Evolutionary conservation across 2,797 vertebrate genomes (phyloP).

Genomic region (Eidolon dupreanum): DNA sequence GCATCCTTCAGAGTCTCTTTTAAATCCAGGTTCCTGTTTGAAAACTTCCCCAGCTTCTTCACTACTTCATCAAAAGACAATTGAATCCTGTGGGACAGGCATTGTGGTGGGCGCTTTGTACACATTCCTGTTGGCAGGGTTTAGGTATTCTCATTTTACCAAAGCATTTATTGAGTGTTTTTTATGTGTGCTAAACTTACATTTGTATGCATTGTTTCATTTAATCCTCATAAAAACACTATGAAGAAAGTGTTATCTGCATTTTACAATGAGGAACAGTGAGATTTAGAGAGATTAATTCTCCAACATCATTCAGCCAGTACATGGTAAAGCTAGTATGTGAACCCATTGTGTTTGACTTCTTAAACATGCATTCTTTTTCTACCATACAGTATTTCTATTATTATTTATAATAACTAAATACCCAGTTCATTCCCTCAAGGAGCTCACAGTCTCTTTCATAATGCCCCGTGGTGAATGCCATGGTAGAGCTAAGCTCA

Average conservation of each 20-base stretch:
- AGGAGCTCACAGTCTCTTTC: not conserved
- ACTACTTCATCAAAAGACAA: not conserved
- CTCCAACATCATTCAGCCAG: not conserved
- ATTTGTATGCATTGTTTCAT: not conserved
- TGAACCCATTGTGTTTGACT: not conserved
- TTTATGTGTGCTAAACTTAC: not conserved
- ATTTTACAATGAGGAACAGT: not conserved
- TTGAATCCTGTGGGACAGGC: not conserved
- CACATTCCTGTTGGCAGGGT: not conserved
- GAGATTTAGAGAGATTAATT: not conserved
- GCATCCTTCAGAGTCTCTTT: not conserved
- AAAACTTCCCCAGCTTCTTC: not conserved
- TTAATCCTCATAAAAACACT: not conserved
- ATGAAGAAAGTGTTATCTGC: not conserved
- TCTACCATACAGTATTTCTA: not conserved
- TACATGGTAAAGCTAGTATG: not conserved
- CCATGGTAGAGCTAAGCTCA: not conserved
- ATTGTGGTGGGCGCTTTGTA: not conserved
- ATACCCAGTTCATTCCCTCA: not conserved
- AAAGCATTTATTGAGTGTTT: not conserved
- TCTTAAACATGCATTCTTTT: not conserved
- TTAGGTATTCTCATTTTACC: not conserved
- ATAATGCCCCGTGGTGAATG: not conserved
- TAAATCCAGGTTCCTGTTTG: not conserved
- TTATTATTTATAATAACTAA: not conserved